A percentile compares a stretch with the other conserved stretches of the same genome.
phyloP scores from a whole-genome alignment of 1,140 invertebrate genomes.

The Sycophaga agraensis region DNA sequence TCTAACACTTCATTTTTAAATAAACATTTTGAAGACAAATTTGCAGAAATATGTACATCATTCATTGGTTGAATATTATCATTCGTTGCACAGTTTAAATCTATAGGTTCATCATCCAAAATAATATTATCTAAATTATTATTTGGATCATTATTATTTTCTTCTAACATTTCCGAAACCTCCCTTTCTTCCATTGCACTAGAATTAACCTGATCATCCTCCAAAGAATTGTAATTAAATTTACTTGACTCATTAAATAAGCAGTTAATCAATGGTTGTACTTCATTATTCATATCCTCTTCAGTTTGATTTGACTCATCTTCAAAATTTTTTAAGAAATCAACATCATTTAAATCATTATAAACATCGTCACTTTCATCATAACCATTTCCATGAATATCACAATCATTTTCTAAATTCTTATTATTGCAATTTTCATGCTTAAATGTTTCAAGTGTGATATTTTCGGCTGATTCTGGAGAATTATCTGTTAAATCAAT shows the following conservation, averaged over 20 bases:
- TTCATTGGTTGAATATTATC: not conserved
- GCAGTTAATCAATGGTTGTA: not conserved
- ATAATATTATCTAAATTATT: conserved; percentile 32
- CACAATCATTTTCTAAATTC: not conserved
- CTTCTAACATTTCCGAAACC: conserved; percentile 29
- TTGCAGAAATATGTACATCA: not conserved
- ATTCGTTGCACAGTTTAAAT: not conserved
- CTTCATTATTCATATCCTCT: not conserved
- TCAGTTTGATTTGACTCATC: not conserved
- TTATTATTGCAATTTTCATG: not conserved
- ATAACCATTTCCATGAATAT: not conserved
- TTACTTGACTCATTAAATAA: not conserved
- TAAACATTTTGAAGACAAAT: not conserved
- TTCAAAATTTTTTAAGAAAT: conserved; percentile 14
- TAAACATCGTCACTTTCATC: not conserved
- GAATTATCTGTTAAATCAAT: conserved; percentile 18
- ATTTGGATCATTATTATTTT: conserved; percentile 41
- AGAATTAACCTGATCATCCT: not conserved
- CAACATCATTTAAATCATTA: conserved; percentile 13
- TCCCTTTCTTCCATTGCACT: not conserved
- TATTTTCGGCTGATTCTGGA: not conserved
- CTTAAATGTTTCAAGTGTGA: no score
- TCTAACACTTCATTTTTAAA: not conserved
- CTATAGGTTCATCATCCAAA: not conserved
- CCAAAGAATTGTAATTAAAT: not conserved